phyloP scores from a whole-genome alignment of 2,113 vertebrate genomes.

The Labeo rohita region DNA sequence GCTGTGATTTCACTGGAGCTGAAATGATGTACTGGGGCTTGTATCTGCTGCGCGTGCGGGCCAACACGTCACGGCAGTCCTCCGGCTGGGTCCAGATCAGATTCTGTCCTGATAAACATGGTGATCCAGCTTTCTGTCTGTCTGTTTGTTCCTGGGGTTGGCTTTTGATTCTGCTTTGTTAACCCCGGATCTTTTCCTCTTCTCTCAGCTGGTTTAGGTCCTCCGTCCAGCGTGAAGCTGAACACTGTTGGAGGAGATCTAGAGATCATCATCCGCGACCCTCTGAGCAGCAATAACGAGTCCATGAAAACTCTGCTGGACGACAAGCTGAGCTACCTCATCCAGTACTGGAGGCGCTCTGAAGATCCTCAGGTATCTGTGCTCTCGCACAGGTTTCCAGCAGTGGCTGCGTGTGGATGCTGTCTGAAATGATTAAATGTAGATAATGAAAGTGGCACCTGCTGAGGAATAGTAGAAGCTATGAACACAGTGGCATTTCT shows the following conservation, averaged over 20 bases:
- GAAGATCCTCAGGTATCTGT: slow-evolving; percentile 50
- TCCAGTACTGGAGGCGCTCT: slow-evolving; percentile 64
- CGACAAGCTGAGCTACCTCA: slow-evolving; percentile 48
- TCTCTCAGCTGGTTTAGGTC: slow-evolving; percentile 67
- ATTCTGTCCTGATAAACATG: background rate
- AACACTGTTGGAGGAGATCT: slow-evolving; percentile 45
- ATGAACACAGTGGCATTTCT: background rate
- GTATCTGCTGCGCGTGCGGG: background rate
- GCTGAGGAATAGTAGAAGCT: no score
- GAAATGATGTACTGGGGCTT: fast-evolving
- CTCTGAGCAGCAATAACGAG: slow-evolving; percentile 57
- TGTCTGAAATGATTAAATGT: no score
- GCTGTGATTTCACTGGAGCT: background rate
- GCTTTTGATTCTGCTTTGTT: background rate
- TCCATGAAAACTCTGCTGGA: slow-evolving; percentile 63
- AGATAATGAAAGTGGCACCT: no score
- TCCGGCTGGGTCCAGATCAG: background rate
- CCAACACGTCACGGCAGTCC: background rate
- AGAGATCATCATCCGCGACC: slow-evolving; percentile 63
- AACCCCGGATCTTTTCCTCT: background rate
- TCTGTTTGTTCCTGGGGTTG: no score
- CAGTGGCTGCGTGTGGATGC: background rate
- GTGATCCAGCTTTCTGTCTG: background rate
- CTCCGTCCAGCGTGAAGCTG: slow-evolving; percentile 62
- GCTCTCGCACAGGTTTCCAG: no score